Percentiles rank a stretch among this genome's conserved stretches.
Conservation (phyloP, 2,888 invertebrate genomes). For the Epinotia nisella region DNA sequence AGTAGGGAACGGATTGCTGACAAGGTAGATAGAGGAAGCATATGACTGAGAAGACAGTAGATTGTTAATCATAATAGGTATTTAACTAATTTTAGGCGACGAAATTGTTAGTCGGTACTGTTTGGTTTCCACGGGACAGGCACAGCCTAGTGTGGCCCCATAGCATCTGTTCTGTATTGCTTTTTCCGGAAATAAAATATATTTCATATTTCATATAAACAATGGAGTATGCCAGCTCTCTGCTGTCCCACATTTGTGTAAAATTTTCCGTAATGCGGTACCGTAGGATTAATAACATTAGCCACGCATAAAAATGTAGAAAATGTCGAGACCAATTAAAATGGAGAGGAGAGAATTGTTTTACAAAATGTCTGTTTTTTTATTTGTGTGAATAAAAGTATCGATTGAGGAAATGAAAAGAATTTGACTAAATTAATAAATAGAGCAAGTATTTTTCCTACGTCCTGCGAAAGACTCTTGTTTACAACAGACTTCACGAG, state of each 20-base stretch:
- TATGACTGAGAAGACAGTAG: neutral
- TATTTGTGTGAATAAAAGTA: neutral
- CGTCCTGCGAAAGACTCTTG: neutral
- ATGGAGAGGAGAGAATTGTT: neutral
- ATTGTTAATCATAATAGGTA: too few relatives aligned
- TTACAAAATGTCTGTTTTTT: neutral
- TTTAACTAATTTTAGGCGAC: too few relatives aligned
- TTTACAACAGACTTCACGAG: constrained; percentile 15
- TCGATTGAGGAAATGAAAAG: neutral
- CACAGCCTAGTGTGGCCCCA: too few relatives aligned
- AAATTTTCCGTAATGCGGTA: constrained; percentile 6
- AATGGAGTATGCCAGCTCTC: constrained; percentile 2
- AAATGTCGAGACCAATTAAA: neutral
- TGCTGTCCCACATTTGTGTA: constrained; percentile 49
- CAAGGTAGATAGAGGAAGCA: constrained; percentile 4
- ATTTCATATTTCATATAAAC: constrained; percentile 2
- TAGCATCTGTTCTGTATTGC: too few relatives aligned
- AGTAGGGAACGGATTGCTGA: constrained; percentile 9
- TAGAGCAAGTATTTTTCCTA: neutral
- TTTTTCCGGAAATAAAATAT: too few relatives aligned
- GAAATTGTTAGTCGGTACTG: too few relatives aligned
- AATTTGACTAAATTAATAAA: neutral
- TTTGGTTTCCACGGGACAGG: too few relatives aligned
- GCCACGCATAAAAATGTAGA: neutral
- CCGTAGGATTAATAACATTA: neutral